Evolutionary conservation across 2,113 vertebrate species (phyloP).

Genomic region (Chlamydotis undulata): DNA sequence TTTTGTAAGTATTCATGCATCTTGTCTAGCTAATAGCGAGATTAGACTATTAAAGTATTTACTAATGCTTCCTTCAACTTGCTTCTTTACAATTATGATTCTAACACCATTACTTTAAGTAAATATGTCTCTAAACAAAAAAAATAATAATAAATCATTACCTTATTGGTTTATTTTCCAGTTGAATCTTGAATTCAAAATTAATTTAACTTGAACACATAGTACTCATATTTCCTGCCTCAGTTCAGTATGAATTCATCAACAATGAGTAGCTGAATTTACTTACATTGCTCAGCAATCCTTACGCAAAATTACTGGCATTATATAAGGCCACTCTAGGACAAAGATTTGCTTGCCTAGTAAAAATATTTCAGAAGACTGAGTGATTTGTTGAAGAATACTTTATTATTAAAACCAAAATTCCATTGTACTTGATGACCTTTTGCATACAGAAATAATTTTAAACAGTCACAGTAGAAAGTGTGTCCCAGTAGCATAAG

Average conservation of each 20-base stretch:
- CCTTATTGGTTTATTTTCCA: background rate
- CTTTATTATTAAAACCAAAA: background rate
- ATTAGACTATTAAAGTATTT: conserved; percentile 9
- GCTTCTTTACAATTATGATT: background rate
- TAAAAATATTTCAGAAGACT: background rate
- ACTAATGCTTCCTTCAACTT: background rate
- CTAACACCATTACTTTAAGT: conserved; percentile 3
- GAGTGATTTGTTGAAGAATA: background rate
- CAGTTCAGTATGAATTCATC: background rate
- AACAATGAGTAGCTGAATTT: background rate
- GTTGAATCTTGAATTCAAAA: background rate
- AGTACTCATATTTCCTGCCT: background rate
- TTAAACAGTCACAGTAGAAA: background rate
- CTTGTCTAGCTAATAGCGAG: background rate
- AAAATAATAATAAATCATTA: background rate
- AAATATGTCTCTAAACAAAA: background rate
- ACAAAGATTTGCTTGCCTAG: background rate
- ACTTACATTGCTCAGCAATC: background rate
- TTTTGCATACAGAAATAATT: background rate
- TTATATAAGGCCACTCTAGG: background rate
- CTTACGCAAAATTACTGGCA: background rate
- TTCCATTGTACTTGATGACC: background rate
- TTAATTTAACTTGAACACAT: background rate
- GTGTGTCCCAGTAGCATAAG: background rate
- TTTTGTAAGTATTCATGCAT: background rate